phyloP scores from a whole-genome alignment of 1,140 invertebrate genomes.

The Acromyrmex echinatior region DNA sequence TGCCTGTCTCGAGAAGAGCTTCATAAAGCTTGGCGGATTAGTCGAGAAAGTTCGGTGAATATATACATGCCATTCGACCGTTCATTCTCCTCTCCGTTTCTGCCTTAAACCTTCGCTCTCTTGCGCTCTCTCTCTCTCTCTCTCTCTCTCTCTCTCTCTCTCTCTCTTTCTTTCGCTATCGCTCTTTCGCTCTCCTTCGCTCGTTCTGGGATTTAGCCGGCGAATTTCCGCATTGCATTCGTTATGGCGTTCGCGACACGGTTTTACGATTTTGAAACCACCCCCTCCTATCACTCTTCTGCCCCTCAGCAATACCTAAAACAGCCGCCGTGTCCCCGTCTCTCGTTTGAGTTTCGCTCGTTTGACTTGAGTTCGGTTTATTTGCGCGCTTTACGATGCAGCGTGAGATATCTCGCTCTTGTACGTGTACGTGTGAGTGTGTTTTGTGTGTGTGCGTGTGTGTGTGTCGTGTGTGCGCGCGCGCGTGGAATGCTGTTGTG shows the following conservation, averaged over 20 bases:
- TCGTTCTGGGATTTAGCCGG: constrained; percentile 37
- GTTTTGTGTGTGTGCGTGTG: background rate
- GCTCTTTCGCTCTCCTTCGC: background rate
- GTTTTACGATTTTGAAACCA: constrained; percentile 64
- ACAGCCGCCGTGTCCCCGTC: constrained; percentile 32
- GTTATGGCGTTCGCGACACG: constrained; percentile 50
- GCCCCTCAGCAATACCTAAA: constrained; percentile 11
- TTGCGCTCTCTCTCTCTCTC: background rate
- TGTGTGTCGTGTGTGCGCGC: background rate
- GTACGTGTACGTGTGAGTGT: background rate
- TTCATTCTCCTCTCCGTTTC: constrained; percentile 23
- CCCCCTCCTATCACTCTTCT: background rate
- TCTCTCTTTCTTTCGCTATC: background rate
- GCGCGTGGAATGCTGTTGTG: background rate
- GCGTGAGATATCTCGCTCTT: constrained; percentile 48
- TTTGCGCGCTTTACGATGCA: constrained; percentile 64
- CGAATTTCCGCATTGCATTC: constrained; percentile 63
- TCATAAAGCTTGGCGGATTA: constrained; percentile 55
- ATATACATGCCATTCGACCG: constrained; percentile 45
- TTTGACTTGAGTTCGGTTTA: constrained; percentile 69
- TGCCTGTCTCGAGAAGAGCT: constrained; percentile 47
- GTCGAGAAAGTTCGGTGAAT: constrained; percentile 48
- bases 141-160: too few species aligned
- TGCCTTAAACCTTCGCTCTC: background rate
- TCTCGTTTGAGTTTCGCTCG: constrained; percentile 75